Evolutionary conservation across 2,888 invertebrate species (phyloP), one percentile per base, ranked within the genome.

Genomic region (Cryptus armator): DNA sequence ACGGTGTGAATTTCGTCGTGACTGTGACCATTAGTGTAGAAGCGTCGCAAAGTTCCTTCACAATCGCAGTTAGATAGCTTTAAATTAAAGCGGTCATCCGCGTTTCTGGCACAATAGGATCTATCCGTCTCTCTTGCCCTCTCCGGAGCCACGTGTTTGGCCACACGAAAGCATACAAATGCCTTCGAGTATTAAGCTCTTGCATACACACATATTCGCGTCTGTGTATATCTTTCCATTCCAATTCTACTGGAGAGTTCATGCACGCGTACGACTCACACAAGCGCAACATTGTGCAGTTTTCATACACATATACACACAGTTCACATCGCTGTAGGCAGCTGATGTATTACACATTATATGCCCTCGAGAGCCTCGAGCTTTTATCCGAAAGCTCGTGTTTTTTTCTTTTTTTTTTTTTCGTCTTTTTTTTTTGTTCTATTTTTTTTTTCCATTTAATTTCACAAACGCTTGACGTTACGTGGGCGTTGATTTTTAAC

Each of bases 221-320:
- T 43, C 14, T 16, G 16, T 12, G 43, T 67, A 53, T 29, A 77
- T 44, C 24, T 77, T 62, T 62, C 29, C 29, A 14, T 62, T 62
- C 29, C 29, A 14, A 44, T 53, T 51, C 29, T 46, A 14, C 19
- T 12, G 46, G 51, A 77, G 67, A 82, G 82, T 82, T 82, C 82
- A 77, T 53, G 81, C 81, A 82, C 81, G 81, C 76, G 81, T 59
- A 53, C 64, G 12, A 82, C 70, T 51, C 64, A 76, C 81, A 76
- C 62, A 53, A 37, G n/a, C 68, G 19, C 37, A 71, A 71, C 72
- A 82, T 71, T 71, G 76, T 64, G 44, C 64, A 64, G 71, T 37
- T 62, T 56, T 10, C 43, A 64, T 44, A 29, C 3, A 62, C 32
- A 29, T 16, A 46, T 43, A 59, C 1, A 29, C 43, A 72, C 43